Conservation (phyloP, 1,140 invertebrate genomes). For the Polypedilum pembai region DNA sequence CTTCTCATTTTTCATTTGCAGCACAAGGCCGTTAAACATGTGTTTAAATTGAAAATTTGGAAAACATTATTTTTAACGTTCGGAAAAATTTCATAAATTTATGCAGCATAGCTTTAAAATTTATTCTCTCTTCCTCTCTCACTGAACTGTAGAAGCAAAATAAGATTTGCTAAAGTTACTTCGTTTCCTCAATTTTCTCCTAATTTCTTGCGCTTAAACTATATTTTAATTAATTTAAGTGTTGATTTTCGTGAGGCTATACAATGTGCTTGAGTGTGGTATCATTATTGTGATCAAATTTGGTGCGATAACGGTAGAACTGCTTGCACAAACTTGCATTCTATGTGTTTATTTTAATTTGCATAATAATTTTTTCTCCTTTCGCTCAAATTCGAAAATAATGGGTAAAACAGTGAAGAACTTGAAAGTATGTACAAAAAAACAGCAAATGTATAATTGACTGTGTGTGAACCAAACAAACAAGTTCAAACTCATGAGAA, state of each 20-base stretch:
- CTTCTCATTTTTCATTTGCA: too few relatives aligned
- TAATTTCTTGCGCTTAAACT: not conserved
- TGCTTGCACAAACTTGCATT: not conserved
- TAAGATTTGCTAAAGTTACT: too few relatives aligned
- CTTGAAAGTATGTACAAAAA: not conserved
- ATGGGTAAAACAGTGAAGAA: not conserved
- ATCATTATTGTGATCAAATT: not conserved
- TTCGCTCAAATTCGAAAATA: not conserved
- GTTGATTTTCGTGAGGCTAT: not conserved
- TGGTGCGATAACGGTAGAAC: not conserved
- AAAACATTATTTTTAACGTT: too few relatives aligned
- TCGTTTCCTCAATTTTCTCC: too few relatives aligned
- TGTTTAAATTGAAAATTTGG: too few relatives aligned
- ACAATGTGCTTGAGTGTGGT: not conserved
- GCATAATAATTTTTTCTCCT: not conserved
- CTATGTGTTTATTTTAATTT: not conserved
- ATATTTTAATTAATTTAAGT: not conserved
- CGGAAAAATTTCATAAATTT: too few relatives aligned
- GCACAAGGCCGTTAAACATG: too few relatives aligned
- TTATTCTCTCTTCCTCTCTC: too few relatives aligned
- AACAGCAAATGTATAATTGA: constrained; percentile 13
- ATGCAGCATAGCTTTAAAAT: too few relatives aligned
- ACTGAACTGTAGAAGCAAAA: too few relatives aligned
- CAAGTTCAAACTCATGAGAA: constrained; percentile 17
- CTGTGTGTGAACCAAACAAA: constrained; percentile 11